Conservation (phyloP, 53 echinoderm and acorn worm genomes). For the Paelopatides confundens region DNA sequence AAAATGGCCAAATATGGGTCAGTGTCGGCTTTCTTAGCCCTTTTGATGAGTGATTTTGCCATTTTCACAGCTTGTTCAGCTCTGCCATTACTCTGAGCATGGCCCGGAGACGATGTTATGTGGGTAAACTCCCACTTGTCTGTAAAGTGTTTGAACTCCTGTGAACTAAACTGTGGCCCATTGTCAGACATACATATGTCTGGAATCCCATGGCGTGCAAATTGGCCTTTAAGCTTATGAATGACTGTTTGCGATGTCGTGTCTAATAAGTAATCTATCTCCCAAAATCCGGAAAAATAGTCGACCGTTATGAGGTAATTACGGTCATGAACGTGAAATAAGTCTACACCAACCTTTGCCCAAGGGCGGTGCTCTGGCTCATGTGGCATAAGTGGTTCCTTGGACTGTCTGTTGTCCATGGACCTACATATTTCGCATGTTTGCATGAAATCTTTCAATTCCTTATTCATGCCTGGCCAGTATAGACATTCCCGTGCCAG, state of each 20-base stretch:
- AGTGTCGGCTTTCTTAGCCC: constrained; percentile 45
- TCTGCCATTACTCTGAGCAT: constrained; percentile 59
- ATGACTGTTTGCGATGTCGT: constrained; percentile 31
- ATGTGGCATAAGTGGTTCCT: constrained; percentile 57
- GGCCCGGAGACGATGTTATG: constrained; percentile 29
- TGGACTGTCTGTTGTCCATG: constrained; percentile 17
- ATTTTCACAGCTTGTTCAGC: constrained; percentile 66
- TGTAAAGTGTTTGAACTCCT: constrained; percentile 10
- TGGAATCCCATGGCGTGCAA: constrained; percentile 63
- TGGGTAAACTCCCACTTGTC: constrained; percentile 54
- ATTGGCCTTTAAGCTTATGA: constrained; percentile 49
- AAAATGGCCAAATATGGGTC: constrained; percentile 72
- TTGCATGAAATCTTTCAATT: constrained; percentile 47
- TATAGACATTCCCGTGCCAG: constrained; percentile 46
- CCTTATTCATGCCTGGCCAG: constrained; percentile 57
- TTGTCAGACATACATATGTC: constrained; percentile 46
- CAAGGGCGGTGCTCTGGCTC: constrained; percentile 58
- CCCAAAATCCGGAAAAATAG: constrained; percentile 67
- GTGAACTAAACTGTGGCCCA: constrained; percentile 57
- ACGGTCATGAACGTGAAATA: too few species aligned
- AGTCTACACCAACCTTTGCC: constrained; percentile 59
- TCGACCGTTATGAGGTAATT: constrained; percentile 65
- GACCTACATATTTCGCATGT: constrained; percentile 37
- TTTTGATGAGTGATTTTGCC: too few species aligned
- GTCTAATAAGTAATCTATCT: constrained; percentile 47